Conservation (phyloP, 2,888 invertebrate genomes). For the Mystacides longicornis region DNA sequence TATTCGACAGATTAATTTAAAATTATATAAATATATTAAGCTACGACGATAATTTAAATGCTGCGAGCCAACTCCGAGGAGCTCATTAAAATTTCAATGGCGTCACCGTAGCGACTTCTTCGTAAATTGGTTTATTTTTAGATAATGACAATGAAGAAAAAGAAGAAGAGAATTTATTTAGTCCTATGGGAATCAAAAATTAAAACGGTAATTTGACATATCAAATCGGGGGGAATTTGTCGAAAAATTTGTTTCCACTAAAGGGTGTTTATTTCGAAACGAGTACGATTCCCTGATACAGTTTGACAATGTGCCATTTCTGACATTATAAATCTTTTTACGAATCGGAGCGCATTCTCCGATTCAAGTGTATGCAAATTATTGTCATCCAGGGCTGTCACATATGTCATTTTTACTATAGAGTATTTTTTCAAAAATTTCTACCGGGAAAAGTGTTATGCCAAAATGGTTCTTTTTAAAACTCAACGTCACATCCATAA, state of each 20-base stretch:
- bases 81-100: neutral
- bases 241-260: neutral
- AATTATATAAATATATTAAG: neutral
- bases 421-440: no score
- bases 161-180: neutral
- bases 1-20: neutral
- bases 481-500: no score
- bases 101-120: neutral
- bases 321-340: neutral
- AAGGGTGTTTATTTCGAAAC: neutral
- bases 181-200: neutral
- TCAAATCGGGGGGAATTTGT: neutral
- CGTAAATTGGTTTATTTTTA: constrained; percentile 1
- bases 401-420: no score
- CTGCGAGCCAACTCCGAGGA: neutral
- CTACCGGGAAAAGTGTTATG: no score
- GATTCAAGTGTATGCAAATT: constrained; percentile 6
- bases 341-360: neutral
- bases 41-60: no score
- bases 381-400: neutral
- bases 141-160: neutral
- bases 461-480: no score
- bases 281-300: neutral
- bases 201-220: neutral
- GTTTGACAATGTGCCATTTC: neutral